A percentile compares a stretch with the other conserved stretches of the same genome.
Evolutionary conservation across 2,797 vertebrate species (phyloP).

Genomic region (Leptodactylus fallax): DNA sequence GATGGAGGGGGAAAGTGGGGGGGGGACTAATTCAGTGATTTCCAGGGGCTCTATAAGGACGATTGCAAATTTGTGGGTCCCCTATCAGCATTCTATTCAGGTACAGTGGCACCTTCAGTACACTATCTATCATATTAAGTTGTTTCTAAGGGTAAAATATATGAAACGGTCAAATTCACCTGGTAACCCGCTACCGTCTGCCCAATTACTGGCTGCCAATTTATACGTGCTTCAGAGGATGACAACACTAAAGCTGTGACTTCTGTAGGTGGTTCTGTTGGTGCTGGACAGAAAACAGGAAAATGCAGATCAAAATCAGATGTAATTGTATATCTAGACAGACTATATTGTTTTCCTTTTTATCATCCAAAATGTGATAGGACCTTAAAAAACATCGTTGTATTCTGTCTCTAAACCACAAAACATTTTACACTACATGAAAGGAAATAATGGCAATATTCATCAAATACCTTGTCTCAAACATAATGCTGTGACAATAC

Average conservation of each 20-base stretch:
- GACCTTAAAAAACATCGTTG: too few species aligned
- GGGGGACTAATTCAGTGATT: too few species aligned
- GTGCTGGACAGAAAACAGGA: constrained; percentile 76
- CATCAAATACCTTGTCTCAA: background rate
- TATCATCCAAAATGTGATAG: background rate
- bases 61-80: too few species aligned
- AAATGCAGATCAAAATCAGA: background rate
- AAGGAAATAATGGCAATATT: background rate
- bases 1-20: too few species aligned
- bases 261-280: constrained; percentile 81
- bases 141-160: background rate
- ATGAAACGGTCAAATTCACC: constrained; percentile 75
- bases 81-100: too few species aligned
- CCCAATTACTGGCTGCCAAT: constrained; percentile 83
- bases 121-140: too few species aligned
- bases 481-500: background rate
- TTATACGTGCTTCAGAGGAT: constrained; percentile 86
- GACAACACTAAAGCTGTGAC: constrained; percentile 82
- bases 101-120: too few species aligned
- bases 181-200: constrained; percentile 88
- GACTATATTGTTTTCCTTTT: background rate
- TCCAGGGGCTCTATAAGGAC: too few species aligned
- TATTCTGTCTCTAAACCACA: background rate
- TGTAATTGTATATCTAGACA: background rate
- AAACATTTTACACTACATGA: background rate